Evolutionary conservation across 2,113 vertebrate genomes (phyloP), one percentile per base, ranked within the genome.

Genomic region (Vidua macroura): DNA sequence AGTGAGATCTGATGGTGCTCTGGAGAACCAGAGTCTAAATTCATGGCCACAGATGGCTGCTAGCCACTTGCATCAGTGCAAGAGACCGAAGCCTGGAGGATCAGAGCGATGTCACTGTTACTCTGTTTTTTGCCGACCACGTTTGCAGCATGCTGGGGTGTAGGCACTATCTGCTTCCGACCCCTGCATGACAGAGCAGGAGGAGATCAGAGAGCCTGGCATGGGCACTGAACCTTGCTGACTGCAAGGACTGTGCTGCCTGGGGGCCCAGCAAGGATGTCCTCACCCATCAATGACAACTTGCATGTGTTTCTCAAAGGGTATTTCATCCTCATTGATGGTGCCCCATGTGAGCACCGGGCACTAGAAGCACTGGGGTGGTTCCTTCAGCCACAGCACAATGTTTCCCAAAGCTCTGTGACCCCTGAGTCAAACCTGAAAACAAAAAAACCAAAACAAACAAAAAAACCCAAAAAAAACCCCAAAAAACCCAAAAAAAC

Each of bases 241-340:
- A 44, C 25, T 43, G 31, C 60, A 75, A 35, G 19, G 28, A 24
- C 28, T 13, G 1, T 13, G 27, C 39, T 68, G 51, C 67, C 31
- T 43, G 10, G 11, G 72, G 44, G 51, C 53, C 25, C 28, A 27
- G 28, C 41, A 44, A 1, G 1, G 0, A 44, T 10, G 21, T 69
- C 55, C 55, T 53, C 51, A 25, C 11, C 7, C 59, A 51, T 4
- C 0, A 0, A 39, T 10, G 25, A 43, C 0, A 2, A 11, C 39
- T 20, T 24, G 23, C 27, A 21, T 2, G 8, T 4, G 9, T 51
- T 64, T 75, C 46, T 52, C 30, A n/a, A 77, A 41, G 30, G 24
- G 3, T 37, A 30, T 52, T 86, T 69, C 6, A 2, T 18, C 41
- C 11, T 11, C 37, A 76, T 14, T 20, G 28, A 48, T 0, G 3